Percentiles rank a stretch among this genome's conserved stretches.
Conservation (phyloP, 2,797 vertebrate genomes). For the Myotis daubentonii region DNA sequence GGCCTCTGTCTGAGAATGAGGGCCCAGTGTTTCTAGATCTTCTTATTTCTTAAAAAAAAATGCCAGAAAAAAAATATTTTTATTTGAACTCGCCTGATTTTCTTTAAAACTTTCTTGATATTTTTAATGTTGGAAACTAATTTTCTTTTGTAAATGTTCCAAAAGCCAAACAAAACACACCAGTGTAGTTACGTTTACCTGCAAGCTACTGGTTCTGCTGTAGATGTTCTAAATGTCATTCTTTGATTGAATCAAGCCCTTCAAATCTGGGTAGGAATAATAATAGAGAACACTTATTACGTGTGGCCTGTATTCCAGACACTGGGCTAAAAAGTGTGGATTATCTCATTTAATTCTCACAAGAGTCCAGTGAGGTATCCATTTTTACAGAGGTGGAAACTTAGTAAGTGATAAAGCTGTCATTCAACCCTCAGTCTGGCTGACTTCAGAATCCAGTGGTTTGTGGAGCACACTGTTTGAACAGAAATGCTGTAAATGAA, state of each 20-base stretch:
- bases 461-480: not conserved
- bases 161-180: conserved; percentile 64
- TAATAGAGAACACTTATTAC: not conserved
- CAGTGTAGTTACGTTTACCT: not conserved
- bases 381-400: not conserved
- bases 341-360: not conserved
- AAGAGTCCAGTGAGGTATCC: not conserved
- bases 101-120: conserved; percentile 42
- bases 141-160: conserved; percentile 43
- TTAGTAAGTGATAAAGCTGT: not conserved
- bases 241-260: not conserved
- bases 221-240: not conserved
- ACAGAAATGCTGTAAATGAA: not conserved
- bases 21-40: not conserved
- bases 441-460: not conserved
- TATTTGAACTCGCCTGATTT: not conserved
- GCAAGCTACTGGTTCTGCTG: not conserved
- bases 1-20: not conserved
- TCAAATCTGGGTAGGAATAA: not conserved
- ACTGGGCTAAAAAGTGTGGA: not conserved
- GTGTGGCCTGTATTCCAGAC: not conserved
- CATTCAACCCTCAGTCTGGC: not conserved
- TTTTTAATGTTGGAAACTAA: conserved; percentile 61
- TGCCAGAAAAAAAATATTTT: not conserved
- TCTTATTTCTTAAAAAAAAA: conserved; percentile 20